phyloP scores from a whole-genome alignment of 1,140 invertebrate species.

The Drosophila sechellia region DNA sequence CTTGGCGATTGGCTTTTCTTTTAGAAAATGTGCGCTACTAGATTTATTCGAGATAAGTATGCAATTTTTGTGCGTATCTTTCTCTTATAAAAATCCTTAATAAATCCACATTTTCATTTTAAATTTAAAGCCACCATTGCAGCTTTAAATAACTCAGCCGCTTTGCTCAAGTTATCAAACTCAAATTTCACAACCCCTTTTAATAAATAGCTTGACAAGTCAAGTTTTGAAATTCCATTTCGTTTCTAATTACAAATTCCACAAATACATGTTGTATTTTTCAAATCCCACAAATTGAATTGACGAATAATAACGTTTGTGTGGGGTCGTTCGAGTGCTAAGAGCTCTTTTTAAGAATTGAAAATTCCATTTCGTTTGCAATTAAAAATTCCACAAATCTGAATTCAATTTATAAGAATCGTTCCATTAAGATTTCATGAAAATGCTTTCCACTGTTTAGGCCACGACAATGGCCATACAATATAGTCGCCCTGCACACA shows the following conservation, averaged over 20 bases:
- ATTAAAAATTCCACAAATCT: constrained; percentile 47
- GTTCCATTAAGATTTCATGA: constrained; percentile 46
- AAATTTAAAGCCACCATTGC: not conserved
- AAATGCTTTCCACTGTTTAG: constrained; percentile 51
- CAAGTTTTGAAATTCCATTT: constrained; percentile 9
- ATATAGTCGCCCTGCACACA: constrained; percentile 20
- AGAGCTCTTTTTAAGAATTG: constrained; percentile 3
- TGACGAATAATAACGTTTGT: not conserved
- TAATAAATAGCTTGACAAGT: constrained; percentile 15
- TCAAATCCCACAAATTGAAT: not conserved
- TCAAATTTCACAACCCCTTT: not conserved
- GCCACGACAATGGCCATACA: constrained; percentile 40
- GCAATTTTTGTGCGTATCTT: not conserved
- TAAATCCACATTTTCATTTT: not conserved
- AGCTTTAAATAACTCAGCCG: not conserved
- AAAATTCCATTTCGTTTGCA: constrained; percentile 32
- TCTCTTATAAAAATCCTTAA: not conserved
- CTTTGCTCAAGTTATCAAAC: not conserved
- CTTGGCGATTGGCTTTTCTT: not conserved
- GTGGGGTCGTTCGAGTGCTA: not conserved
- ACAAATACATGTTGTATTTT: constrained; percentile 18
- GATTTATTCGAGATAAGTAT: not conserved
- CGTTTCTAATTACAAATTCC: constrained; percentile 26
- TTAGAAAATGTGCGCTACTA: constrained; percentile 9
- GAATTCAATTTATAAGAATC: constrained; percentile 40